Evolutionary conservation across 2,888 invertebrate genomes (phyloP), one percentile per base, ranked within the genome.

Genomic region (Morpho helenor): DNA sequence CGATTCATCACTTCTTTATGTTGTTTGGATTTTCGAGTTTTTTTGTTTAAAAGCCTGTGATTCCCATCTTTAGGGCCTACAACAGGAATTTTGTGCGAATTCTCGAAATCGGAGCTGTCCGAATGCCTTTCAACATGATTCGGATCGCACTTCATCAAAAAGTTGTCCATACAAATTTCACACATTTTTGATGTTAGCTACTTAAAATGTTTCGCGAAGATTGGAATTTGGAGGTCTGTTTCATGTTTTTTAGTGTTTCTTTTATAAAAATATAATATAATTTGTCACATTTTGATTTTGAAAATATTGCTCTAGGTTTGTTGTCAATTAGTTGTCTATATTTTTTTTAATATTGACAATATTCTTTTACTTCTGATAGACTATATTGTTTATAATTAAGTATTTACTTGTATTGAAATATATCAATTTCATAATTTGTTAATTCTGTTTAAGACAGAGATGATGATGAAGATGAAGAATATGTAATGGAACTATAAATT

Each of bases 71-170:
- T 68, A 8, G 63, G 42, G 10, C 50, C 56, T 43, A 65, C 46
- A 7, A 31, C 46, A n/a, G 56, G 61, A 31, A 56, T 53, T 45
- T 57, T 59, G 23, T 57, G 48, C 22, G 64, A 46, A 57, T 51
- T 60, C 44, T 68, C 68, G 40, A 69, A 69, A 51, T 69, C 80
- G 0, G 82, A 77, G 47, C 77, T 82, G 42, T 84, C 79, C 7
- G 73, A 66, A 60, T 82, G 79, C 22, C 66, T 63, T 47, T 82
- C 81, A 1, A 72, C 51, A 45, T 50, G 67, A 2, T 63, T 49
- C 8, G 74, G 72, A 49, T 79, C 71, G 57, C 80, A 80, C 3
- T 73, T 75, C 59, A 69, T 65, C n/a, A 82, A 61, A 60, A 67
- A 77, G 50, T 74, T 64, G 39, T 66, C 68, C 55, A 68, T 65